Evolutionary conservation across 1,140 invertebrate species (phyloP), one percentile per base, ranked within the genome.

Genomic region (Micrasema longulum): DNA sequence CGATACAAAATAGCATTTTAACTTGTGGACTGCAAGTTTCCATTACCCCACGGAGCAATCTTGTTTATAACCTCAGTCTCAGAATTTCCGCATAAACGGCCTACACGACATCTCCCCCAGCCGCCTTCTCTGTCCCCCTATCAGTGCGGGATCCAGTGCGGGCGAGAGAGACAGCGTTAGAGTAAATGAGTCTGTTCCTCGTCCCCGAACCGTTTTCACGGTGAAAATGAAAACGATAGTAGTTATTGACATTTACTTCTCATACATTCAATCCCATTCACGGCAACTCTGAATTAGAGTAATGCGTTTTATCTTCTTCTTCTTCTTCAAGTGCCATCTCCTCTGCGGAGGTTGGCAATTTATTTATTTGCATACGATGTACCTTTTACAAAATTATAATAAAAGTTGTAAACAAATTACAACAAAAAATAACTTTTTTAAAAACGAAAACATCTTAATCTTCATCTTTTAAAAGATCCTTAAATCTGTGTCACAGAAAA

Each of bases 1-100:
- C n/a, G n/a, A n/a, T n/a, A n/a, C n/a, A n/a, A n/a, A n/a, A n/a
- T n/a, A n/a, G n/a, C n/a, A 5, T 12, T 38, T 6, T 6, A 38
- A 38, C 36, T 38, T 38, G 36, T 38, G 5, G 14, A 41, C 38
- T 41, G 38, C 11, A 41, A 41, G n/a, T 18, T 43, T 36, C 55
- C 38, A 36, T 26, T 36, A 16, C 7, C 3, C 38, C 55, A 60
- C 22, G 12, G 38, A 16, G 55, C 38, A 20, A 16, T 16, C 55
- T 36, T 35, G 23, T 60, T 31, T 31, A 20, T 43, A 60, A 43
- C 31, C 38, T 43, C 55, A 43, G 55, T 43, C 55, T 36, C 26
- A 12, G 48, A 52, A 52, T 52, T 52, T 52, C 48, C 48, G 48
- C 48, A 52, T 22, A 52, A 52, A 52, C 48, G 48, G 48, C 48